phyloP scores from a whole-genome alignment of 2,888 invertebrate genomes.

The Leptinotarsa tumamoca region DNA sequence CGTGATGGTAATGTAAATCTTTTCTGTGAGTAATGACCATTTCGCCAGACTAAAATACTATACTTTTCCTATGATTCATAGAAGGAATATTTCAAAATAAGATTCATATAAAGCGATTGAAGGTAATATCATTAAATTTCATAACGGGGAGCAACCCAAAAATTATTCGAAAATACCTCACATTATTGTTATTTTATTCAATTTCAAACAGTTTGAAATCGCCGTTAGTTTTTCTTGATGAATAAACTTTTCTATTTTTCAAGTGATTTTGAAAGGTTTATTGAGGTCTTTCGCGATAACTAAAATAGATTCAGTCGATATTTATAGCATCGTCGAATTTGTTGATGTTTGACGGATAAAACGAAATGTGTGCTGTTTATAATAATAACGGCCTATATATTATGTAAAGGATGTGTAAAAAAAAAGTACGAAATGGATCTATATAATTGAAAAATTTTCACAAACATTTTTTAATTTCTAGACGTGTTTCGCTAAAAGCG shows the following conservation, averaged over 20 bases:
- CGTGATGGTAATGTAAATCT: too few relatives aligned
- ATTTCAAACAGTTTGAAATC: not conserved
- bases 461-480: too few relatives aligned
- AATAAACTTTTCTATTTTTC: not conserved
- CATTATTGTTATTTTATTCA: not conserved
- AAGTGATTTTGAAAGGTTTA: not conserved
- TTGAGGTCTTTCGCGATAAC: not conserved
- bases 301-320: not conserved
- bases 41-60: too few relatives aligned
- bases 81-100: too few relatives aligned
- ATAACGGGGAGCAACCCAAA: too few relatives aligned
- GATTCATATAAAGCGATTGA: too few relatives aligned
- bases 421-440: too few relatives aligned
- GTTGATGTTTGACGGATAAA: conserved; percentile 1
- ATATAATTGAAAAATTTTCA: too few relatives aligned
- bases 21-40: too few relatives aligned
- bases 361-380: not conserved
- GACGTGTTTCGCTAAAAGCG: too few relatives aligned
- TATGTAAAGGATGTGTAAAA: not conserved
- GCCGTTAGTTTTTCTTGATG: not conserved
- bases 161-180: not conserved
- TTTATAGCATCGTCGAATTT: not conserved
- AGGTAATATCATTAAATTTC: too few relatives aligned
- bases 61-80: too few relatives aligned
- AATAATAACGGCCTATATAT: not conserved